These are phyloP conservation scores for Amphipyra tragopoginis DNA, from an alignment of 2,888 invertebrate genomes.

Conservation along the genomic window DNA sequence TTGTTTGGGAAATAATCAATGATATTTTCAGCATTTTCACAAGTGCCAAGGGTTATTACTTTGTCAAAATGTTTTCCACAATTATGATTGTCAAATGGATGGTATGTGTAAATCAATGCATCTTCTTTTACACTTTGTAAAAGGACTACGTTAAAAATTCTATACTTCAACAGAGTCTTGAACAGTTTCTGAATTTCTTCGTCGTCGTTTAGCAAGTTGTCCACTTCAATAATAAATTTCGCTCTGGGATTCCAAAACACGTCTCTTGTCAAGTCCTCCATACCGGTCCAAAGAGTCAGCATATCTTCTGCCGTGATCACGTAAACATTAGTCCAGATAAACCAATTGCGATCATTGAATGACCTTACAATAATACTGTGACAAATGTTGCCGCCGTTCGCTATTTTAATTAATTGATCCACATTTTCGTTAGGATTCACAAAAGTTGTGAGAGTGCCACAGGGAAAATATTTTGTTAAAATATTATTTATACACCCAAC, in stretches of 20 bases:
- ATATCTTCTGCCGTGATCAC: constrained; percentile 64
- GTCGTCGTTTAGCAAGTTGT: constrained; percentile 36
- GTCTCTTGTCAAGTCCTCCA: constrained; percentile 64
- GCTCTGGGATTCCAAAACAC: constrained; percentile 74
- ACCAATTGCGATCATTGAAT: constrained; percentile 58
- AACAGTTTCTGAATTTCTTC: constrained; percentile 60
- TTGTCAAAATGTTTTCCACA: constrained; percentile 65
- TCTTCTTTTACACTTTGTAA: constrained; percentile 51
- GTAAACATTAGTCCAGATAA: constrained; percentile 64
- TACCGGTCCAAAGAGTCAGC: constrained; percentile 54
- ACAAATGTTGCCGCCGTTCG: constrained; percentile 57
- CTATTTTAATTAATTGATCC: constrained; percentile 51
- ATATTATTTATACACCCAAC: constrained; percentile 60
- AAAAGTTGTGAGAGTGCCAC: constrained; percentile 59
- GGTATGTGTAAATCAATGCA: constrained; percentile 63
- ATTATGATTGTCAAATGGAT: constrained; percentile 65
- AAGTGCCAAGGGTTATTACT: constrained; percentile 61
- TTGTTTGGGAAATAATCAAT: constrained; percentile 51
- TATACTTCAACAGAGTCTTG: constrained; percentile 59
- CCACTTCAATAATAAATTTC: constrained; percentile 64
- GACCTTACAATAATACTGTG: constrained; percentile 62
- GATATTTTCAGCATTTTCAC: constrained; percentile 51
- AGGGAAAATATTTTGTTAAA: constrained; percentile 58
- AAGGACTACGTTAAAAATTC: constrained; percentile 67
- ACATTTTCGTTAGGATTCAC: constrained; percentile 55